Evolutionary conservation across 2,113 vertebrate species (phyloP).

Genomic region (Diadophis punctatus): DNA sequence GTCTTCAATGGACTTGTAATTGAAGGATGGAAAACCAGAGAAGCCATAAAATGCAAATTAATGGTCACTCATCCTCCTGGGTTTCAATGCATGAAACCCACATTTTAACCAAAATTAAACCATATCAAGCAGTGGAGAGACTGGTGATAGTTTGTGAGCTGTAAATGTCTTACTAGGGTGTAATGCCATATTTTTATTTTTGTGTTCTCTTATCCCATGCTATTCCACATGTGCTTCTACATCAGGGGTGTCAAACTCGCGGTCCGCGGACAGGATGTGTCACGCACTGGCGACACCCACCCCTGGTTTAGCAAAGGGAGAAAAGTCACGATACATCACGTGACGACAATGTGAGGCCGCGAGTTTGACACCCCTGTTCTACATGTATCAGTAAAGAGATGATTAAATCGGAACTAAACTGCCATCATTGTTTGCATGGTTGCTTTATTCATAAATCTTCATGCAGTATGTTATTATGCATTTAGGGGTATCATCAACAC

Average conservation of each 20-base stretch:
- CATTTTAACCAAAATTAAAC: background rate
- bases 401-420: background rate
- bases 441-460: background rate
- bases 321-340: too few species aligned
- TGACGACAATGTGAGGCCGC: too few species aligned
- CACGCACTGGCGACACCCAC: too few species aligned
- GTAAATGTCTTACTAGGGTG: background rate
- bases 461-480: background rate
- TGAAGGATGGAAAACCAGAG: background rate
- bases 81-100: background rate
- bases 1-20: background rate
- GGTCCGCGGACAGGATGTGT: too few species aligned
- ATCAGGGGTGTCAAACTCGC: background rate
- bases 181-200: background rate
- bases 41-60: background rate
- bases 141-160: background rate
- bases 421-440: background rate
- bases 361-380: background rate
- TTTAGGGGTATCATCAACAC: background rate
- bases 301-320: too few species aligned
- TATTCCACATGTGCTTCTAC: background rate
- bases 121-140: background rate
- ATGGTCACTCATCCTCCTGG: background rate
- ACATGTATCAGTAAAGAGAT: background rate
- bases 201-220: background rate